phyloP scores from a whole-genome alignment of 2,797 vertebrate species.

The Anguilla megastoma region DNA sequence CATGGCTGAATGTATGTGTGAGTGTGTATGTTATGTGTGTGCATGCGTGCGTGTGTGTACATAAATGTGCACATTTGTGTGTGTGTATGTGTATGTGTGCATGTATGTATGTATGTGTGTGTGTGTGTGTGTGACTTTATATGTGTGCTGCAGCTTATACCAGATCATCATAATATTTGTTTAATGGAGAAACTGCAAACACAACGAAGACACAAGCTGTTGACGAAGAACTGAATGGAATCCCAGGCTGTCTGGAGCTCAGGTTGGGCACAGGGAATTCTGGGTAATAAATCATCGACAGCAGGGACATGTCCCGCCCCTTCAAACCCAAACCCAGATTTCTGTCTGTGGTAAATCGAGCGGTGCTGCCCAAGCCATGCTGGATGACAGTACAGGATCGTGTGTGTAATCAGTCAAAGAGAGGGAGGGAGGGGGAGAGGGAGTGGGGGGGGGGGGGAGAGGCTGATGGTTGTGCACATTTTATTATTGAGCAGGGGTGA shows the following conservation, averaged over 20 bases:
- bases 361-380: not conserved
- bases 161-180: constrained; percentile 63
- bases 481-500: too few species aligned
- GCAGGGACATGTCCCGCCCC: constrained; percentile 39
- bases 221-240: constrained; percentile 56
- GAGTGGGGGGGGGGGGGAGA: not conserved
- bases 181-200: constrained; percentile 63
- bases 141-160: constrained; percentile 44
- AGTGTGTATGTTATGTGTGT: constrained; percentile 24
- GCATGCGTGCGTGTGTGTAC: constrained; percentile 3
- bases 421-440: not conserved
- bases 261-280: constrained; percentile 37
- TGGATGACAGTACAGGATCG: not conserved
- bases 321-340: constrained; percentile 43
- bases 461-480: too few species aligned
- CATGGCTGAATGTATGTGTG: constrained; percentile 55
- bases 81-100: constrained; percentile 35
- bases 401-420: not conserved
- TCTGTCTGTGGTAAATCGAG: constrained; percentile 25
- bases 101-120: constrained; percentile 54
- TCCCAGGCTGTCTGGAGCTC: constrained; percentile 50
- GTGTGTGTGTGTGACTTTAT: constrained; percentile 1
- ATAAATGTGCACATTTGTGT: not conserved
- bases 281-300: constrained; percentile 64
- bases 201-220: constrained; percentile 49